Evolutionary conservation across 2,797 vertebrate genomes (phyloP).

Genomic region (Neosilurus hyrtlii): DNA sequence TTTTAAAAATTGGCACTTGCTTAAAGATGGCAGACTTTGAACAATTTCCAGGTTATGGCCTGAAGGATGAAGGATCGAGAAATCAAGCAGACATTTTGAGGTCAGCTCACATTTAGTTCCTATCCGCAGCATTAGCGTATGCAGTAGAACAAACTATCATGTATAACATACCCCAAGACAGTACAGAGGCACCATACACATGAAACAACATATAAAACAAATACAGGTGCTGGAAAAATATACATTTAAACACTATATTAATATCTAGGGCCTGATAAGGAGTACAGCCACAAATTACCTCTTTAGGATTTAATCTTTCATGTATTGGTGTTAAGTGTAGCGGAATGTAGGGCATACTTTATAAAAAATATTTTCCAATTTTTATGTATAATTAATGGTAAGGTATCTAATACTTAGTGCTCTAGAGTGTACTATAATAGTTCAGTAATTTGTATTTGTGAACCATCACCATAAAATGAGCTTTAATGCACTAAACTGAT

Average conservation of each 20-base stretch:
- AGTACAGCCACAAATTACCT: not conserved
- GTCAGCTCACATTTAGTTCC: not conserved
- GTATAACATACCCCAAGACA: not conserved
- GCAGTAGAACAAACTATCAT: not conserved
- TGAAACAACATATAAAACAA: not conserved
- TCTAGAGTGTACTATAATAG: not conserved
- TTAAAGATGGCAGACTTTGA: not conserved
- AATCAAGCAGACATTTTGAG: conserved; percentile 9
- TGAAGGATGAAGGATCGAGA: not conserved
- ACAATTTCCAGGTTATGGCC: not conserved
- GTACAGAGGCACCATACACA: not conserved
- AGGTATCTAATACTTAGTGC: not conserved
- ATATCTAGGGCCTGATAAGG: too few relatives aligned
- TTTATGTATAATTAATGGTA: not conserved
- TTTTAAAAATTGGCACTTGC: not conserved
- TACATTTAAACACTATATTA: not conserved
- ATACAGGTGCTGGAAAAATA: not conserved
- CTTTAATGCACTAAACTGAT: too few relatives aligned
- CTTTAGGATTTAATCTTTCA: not conserved
- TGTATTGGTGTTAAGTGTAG: not conserved
- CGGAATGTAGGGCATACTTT: not conserved
- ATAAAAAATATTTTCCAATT: not conserved
- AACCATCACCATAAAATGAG: too few relatives aligned
- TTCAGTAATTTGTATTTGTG: not conserved
- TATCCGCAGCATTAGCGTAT: not conserved